Percentiles rank a stretch among this genome's conserved stretches.
phyloP scores from a whole-genome alignment of 2,113 vertebrate genomes.

The Oophaga pumilio region DNA sequence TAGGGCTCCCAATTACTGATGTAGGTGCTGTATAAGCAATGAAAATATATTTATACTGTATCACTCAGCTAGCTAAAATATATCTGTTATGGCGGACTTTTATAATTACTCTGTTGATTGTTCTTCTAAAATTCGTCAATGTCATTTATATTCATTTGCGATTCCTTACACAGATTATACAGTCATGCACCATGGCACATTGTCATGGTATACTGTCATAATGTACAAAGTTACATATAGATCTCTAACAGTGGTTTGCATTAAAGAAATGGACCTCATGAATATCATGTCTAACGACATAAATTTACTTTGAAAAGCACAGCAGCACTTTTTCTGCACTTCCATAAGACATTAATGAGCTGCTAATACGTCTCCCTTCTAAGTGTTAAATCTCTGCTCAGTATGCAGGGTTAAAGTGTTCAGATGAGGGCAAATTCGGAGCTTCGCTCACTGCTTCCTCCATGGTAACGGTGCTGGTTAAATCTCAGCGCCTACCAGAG shows the following conservation, averaged over 20 bases:
- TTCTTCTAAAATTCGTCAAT: too few relatives aligned
- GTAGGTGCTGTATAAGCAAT: too few relatives aligned
- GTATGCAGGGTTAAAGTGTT: slow-evolving; percentile 43
- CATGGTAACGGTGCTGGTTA: slow-evolving; percentile 52
- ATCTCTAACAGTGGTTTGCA: not conserved
- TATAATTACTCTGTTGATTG: too few relatives aligned
- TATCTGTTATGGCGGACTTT: too few relatives aligned
- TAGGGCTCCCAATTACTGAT: too few relatives aligned
- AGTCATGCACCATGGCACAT: too few relatives aligned
- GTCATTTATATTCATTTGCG: too few relatives aligned
- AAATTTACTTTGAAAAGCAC: slow-evolving; percentile 12
- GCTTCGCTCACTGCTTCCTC: slow-evolving; percentile 30
- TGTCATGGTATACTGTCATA: not conserved
- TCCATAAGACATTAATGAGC: slow-evolving; percentile 53
- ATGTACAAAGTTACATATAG: not conserved
- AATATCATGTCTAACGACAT: not conserved
- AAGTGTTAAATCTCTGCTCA: slow-evolving; percentile 21
- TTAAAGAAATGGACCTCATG: not conserved
- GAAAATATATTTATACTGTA: too few relatives aligned
- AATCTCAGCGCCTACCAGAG: slow-evolving; percentile 34
- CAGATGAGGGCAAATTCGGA: slow-evolving; percentile 22
- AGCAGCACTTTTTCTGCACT: slow-evolving; percentile 31
- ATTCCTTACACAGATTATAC: not conserved
- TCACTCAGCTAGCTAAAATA: too few relatives aligned
- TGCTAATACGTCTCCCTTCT: slow-evolving; percentile 43